These are phyloP conservation scores for Hypotaenidia philippensis DNA, from an alignment of 2,797 vertebrate species.

Conservation along the genomic window DNA sequence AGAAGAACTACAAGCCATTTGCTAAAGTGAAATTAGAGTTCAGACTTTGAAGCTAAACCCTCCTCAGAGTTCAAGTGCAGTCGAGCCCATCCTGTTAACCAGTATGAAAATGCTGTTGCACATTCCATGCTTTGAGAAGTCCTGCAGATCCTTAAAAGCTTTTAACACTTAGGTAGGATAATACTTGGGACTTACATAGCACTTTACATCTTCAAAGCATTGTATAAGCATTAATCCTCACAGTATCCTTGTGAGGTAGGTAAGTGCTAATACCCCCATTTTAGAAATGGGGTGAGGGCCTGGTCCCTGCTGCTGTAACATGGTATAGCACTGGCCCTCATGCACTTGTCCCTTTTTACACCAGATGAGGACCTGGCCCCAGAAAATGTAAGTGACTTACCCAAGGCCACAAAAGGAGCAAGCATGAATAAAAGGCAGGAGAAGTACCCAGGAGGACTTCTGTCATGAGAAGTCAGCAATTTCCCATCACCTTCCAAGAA, in stretches of 20 bases:
- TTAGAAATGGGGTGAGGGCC: neutral
- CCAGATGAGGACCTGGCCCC: neutral
- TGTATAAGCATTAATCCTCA: conserved; percentile 26
- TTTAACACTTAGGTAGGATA: neutral
- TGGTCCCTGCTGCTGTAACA: neutral
- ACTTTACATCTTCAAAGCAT: neutral
- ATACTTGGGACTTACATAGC: neutral
- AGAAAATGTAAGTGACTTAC: neutral
- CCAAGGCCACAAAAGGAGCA: neutral
- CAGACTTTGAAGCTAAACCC: neutral
- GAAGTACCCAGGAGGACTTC: neutral
- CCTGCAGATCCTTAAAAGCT: neutral
- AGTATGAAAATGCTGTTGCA: neutral
- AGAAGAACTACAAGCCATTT: neutral
- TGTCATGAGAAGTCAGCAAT: neutral
- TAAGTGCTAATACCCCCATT: neutral
- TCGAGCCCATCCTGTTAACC: neutral
- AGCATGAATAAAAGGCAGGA: conserved; percentile 1
- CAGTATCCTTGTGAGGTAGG: neutral
- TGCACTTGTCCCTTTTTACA: neutral
- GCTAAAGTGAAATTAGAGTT: conserved; percentile 1
- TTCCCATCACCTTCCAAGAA: neutral
- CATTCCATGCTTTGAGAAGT: neutral
- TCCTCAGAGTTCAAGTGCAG: neutral
- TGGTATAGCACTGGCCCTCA: neutral